Percentiles rank a stretch among this genome's conserved stretches.
Conservation (phyloP, 1,140 invertebrate genomes). For the Lineus longissimus region DNA sequence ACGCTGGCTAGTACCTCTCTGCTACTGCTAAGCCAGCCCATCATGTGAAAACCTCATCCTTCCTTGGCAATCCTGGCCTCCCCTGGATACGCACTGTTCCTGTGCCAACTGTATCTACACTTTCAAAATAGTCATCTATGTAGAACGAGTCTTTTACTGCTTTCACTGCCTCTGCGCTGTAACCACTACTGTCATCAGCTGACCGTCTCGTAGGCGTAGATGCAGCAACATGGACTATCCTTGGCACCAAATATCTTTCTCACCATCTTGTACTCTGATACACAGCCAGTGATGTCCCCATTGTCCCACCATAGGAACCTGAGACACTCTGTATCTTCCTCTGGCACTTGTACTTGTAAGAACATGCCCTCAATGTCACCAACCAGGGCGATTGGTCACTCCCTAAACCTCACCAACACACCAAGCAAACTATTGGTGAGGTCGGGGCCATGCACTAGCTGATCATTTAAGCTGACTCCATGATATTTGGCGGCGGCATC, state of each 20-base stretch:
- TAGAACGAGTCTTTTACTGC: conserved; percentile 20
- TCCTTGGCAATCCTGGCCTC: neutral
- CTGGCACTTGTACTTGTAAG: conserved; percentile 18
- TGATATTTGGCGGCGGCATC: conserved; percentile 20
- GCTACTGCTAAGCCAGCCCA: conserved; percentile 13
- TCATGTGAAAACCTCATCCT: conserved; percentile 12
- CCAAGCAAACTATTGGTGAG: conserved; percentile 39
- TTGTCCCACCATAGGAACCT: conserved; percentile 22
- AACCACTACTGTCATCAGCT: conserved; percentile 9
- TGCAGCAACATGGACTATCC: conserved; percentile 20
- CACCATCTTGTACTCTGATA: conserved; percentile 20
- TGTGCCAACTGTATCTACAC: neutral
- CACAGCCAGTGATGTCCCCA: conserved; percentile 12
- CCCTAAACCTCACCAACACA: conserved; percentile 26
- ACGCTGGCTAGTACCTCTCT: conserved; percentile 7
- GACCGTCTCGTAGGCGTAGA: conserved; percentile 17
- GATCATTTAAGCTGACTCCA: conserved; percentile 31
- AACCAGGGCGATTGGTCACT: conserved; percentile 22
- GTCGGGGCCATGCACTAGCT: conserved; percentile 36
- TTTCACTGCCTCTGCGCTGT: neutral
- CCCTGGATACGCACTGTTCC: conserved; percentile 7
- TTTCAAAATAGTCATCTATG: conserved; percentile 19
- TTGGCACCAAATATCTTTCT: conserved; percentile 24
- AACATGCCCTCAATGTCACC: conserved; percentile 27
- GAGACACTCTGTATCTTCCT: conserved; percentile 14